Conservation (phyloP, 2,797 vertebrate species). For the Molossus alvarezi region DNA sequence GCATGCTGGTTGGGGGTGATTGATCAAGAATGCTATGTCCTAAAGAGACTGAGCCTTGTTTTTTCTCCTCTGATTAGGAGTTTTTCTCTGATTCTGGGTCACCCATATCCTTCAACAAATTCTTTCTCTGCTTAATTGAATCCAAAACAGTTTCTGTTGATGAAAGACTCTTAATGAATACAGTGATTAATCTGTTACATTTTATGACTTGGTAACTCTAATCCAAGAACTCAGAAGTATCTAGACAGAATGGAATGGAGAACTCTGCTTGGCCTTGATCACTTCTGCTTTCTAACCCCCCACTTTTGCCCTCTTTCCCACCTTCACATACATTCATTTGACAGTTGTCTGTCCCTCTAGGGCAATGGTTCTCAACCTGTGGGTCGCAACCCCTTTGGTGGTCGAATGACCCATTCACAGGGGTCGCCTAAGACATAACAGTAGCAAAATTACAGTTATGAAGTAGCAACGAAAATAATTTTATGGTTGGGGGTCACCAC, state of each 20-base stretch:
- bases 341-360: background rate
- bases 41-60: background rate
- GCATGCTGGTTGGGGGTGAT: background rate
- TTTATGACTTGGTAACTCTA: background rate
- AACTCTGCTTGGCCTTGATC: background rate
- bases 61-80: background rate
- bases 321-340: background rate
- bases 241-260: background rate
- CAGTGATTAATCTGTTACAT: background rate
- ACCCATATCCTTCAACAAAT: background rate
- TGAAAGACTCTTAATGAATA: background rate
- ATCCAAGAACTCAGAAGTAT: background rate
- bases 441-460: no score
- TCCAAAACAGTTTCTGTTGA: background rate
- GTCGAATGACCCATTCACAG: no score
- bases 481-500: no score
- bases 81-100: background rate
- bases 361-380: no score
- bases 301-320: background rate
- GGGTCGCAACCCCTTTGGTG: no score
- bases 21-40: background rate
- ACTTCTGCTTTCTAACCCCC: background rate
- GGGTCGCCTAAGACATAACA: no score
- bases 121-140: constrained; percentile 1
- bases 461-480: no score